Evolutionary conservation across 1,140 invertebrate genomes (phyloP).

Genomic region (Pseudachorutes palmiensis): DNA sequence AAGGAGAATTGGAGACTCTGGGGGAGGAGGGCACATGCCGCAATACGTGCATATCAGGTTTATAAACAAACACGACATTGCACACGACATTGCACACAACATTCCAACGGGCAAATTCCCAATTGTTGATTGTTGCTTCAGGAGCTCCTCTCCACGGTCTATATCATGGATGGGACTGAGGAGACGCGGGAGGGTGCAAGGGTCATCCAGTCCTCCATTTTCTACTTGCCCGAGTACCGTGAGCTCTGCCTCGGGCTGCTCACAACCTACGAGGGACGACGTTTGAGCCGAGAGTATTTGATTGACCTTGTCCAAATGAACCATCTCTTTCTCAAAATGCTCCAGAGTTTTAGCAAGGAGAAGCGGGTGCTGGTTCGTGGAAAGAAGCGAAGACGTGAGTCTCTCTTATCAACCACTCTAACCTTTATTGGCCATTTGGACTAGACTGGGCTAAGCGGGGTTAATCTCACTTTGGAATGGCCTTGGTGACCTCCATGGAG

Average conservation of each 20-base stretch:
- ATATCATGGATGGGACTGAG: conserved; percentile 65
- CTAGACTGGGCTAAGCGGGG: too few species aligned
- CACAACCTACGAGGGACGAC: conserved; percentile 70
- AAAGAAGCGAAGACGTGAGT: conserved; percentile 39
- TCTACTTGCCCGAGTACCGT: conserved; percentile 88
- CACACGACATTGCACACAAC: too few species aligned
- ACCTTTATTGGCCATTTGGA: too few species aligned
- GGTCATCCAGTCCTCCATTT: conserved; percentile 84
- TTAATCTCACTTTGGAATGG: too few species aligned
- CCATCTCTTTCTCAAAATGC: conserved; percentile 85
- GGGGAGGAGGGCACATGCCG: conserved; percentile 74
- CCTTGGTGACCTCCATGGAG: too few species aligned
- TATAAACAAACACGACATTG: neutral
- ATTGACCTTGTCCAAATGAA: conserved; percentile 79
- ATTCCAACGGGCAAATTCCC: too few species aligned
- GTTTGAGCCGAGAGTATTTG: conserved; percentile 77
- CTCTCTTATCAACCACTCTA: too few species aligned
- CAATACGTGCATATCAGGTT: conserved; percentile 48
- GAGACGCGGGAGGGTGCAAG: conserved; percentile 62
- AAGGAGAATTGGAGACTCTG: conserved; percentile 76
- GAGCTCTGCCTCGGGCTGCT: conserved; percentile 76
- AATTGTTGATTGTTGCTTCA: conserved; percentile 38
- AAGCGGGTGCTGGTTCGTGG: conserved; percentile 62
- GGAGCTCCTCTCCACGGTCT: conserved; percentile 59
- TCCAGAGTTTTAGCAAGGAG: conserved; percentile 68